phyloP scores from a whole-genome alignment of 2,797 vertebrate species.

The Micrastur ruficollis region DNA sequence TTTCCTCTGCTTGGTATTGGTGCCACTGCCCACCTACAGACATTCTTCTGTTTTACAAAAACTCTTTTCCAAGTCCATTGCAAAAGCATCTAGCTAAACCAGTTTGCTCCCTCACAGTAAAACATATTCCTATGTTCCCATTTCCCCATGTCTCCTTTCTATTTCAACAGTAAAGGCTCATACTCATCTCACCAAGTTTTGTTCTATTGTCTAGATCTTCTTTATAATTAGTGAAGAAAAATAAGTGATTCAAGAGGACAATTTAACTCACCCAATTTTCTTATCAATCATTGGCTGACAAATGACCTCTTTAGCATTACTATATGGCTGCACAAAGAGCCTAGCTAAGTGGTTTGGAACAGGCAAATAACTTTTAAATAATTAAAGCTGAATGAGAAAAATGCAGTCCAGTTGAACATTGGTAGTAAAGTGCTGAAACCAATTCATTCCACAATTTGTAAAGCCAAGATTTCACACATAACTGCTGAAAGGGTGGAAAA shows the following conservation, averaged over 20 bases:
- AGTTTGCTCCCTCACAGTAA: background rate
- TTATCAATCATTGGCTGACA: background rate
- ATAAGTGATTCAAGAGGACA: background rate
- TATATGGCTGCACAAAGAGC: background rate
- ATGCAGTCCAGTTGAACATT: background rate
- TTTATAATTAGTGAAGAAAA: background rate
- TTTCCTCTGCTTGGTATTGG: background rate
- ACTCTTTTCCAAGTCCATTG: background rate
- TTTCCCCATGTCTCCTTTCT: background rate
- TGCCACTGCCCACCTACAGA: background rate
- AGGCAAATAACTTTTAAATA: background rate
- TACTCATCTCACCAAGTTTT: background rate
- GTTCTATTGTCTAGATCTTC: background rate
- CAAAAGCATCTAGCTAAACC: background rate
- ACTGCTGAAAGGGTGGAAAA: background rate
- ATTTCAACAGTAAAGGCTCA: background rate
- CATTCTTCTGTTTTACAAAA: background rate
- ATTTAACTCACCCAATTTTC: background rate
- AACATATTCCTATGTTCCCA: background rate
- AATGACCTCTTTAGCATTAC: background rate
- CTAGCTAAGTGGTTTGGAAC: background rate
- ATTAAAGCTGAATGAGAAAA: background rate
- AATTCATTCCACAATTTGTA: background rate
- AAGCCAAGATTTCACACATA: background rate
- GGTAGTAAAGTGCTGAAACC: background rate